Percentiles rank a stretch among this genome's conserved stretches.
These are phyloP conservation scores for Hydraecia micacea DNA, from an alignment of 2,888 invertebrate species.

Conservation along the genomic window DNA sequence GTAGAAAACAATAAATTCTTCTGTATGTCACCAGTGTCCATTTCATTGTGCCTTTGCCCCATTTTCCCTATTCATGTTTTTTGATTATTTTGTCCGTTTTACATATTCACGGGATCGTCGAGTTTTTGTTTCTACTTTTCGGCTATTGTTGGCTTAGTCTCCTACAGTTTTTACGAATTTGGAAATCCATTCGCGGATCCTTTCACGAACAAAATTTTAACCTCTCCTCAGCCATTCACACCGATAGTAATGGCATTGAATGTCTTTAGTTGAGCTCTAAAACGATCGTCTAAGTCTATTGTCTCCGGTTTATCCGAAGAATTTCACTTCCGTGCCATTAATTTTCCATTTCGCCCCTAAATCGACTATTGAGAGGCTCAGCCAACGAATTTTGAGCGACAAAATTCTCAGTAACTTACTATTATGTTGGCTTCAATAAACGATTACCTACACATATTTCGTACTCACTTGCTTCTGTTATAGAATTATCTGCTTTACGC, in stretches of 20 bases:
- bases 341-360: conserved; percentile 85
- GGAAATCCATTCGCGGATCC: conserved; percentile 33
- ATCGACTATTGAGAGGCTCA: conserved; percentile 82
- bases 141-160: conserved; percentile 28
- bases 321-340: conserved; percentile 87
- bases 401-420: conserved; percentile 80
- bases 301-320: conserved; percentile 80
- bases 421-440: conserved; percentile 71
- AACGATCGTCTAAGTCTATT: conserved; percentile 77
- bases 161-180: conserved; percentile 19
- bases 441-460: conserved; percentile 72
- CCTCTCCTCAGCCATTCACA: conserved; percentile 55
- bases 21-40: conserved; percentile 25
- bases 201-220: conserved; percentile 53
- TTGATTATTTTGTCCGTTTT: conserved; percentile 43
- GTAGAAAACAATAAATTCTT: conserved; percentile 21
- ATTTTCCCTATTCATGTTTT: conserved; percentile 45
- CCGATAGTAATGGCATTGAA: conserved; percentile 68
- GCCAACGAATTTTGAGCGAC: conserved; percentile 77
- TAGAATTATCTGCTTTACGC: conserved; percentile 41
- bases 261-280: conserved; percentile 73
- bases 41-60: conserved; percentile 35
- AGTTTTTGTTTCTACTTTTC: conserved; percentile 33
- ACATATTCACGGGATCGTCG: conserved; percentile 36
- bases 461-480: conserved; percentile 53